Conservation (phyloP, 1,140 invertebrate genomes). For the Brachionus plicatilis region DNA sequence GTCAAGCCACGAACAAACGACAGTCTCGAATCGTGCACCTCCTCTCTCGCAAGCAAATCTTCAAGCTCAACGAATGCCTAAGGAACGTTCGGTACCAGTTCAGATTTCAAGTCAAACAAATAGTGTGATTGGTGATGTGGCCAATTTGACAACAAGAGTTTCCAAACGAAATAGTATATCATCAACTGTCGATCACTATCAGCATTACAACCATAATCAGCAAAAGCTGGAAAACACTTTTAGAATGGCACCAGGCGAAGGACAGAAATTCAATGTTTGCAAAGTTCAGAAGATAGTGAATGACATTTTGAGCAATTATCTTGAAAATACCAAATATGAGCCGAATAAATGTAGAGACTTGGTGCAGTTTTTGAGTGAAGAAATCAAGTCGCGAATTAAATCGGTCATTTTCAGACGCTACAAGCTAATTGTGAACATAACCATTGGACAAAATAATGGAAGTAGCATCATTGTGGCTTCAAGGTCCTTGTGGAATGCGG, state of each 20-base stretch:
- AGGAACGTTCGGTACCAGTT: not conserved
- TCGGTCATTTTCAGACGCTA: slow-evolving; percentile 15
- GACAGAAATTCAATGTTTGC: slow-evolving; percentile 43
- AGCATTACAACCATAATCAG: not conserved
- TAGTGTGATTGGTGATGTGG: not conserved
- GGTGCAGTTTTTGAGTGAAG: slow-evolving; percentile 14
- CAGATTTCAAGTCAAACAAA: slow-evolving; percentile 18
- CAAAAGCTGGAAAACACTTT: slow-evolving; percentile 44
- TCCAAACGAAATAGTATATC: slow-evolving; percentile 30
- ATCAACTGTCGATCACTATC: not conserved
- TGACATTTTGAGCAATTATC: slow-evolving; percentile 43
- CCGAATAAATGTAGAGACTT: slow-evolving; percentile 23
- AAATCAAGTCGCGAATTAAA: slow-evolving; percentile 23
- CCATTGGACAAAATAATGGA: slow-evolving; percentile 27
- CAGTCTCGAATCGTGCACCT: not conserved
- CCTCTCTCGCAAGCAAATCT: not conserved
- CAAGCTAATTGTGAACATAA: slow-evolving; percentile 35
- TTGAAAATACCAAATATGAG: slow-evolving; percentile 44
- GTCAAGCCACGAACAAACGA: not conserved
- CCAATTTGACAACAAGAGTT: not conserved
- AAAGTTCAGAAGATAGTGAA: slow-evolving; percentile 44
- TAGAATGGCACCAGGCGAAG: slow-evolving; percentile 42
- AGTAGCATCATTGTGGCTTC: slow-evolving; percentile 22
- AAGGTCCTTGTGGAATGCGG: slow-evolving; percentile 11
- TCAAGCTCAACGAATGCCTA: not conserved